Base-by-base conservation (phyloP, 2,888 invertebrate genomes). In the Argynnis bischoffii region DNA sequence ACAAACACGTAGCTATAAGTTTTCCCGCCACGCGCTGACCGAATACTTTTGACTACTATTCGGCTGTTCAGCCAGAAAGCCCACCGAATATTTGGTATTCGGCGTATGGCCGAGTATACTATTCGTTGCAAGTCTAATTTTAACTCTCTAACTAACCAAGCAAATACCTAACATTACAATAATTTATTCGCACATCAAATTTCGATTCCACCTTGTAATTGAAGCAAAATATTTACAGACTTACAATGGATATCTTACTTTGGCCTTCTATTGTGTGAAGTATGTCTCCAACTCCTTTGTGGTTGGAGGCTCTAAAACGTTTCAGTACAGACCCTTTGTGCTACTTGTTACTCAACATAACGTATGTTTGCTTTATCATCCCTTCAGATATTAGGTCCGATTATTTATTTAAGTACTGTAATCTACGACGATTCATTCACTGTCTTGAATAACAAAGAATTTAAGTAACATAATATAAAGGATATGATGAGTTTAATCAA, bases 141-240 rank as follows among this genome's bases (percentile, higher is more conserved):
- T n/a, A 8, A 53, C 51, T 6, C 31, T 2, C 55, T 56, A 41
- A 21, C 8, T 47, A 18, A 3, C 14, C 46, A n/a, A 57, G 15
- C 41, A 57, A 8, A 47, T 15, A 46, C 21, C 3, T 53, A 41
- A 8, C 15, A 2, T 18, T 13, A 46, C 46, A 57, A 46, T 47
- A 26, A 6, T 48, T 59, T 47, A 48, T 48, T 61, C 50, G 15
- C 35, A 50, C n/a, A 26, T n/a, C 50, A 66, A 50, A 69, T 59
- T 51, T 16, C 47, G 63, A 61, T 56, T 66, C 64, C 48, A 51
- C 47, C 21, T n/a, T 13, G 64, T 69, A 64, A 69, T 71, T 63
- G 64, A 69, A 71, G 53, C 47, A 65, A 69, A 71, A 69, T 69
- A 71, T 71, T 69, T 69, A 63, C 63, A 63, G 46, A 63, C 55